Base-by-base conservation (phyloP, 2,888 invertebrate genomes). In the Notodonta dromedarius region DNA sequence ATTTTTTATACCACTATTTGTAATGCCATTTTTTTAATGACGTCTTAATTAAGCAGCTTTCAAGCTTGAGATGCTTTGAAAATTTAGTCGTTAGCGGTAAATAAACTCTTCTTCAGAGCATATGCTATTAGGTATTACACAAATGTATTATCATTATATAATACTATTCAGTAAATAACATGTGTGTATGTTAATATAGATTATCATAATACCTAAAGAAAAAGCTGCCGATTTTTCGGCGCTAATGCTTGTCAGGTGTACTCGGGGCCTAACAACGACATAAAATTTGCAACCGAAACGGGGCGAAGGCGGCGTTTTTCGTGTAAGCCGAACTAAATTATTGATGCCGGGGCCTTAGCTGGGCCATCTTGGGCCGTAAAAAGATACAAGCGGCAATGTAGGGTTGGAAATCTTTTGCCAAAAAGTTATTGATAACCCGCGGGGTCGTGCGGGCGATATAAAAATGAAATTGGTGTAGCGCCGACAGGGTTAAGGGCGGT, bases 221-320 rank as follows among this genome's bases (percentile, higher is more conserved):
- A 8, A 8, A 9, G 40, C 40, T 40, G 9, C 42, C 12, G 4
- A 11, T 42, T 42, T 42, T 42, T 12, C 42, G 11, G 11, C n/a
- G 46, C 46, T 46, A 5, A 9, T n/a, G 11, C n/a, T n/a, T 46
- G 13, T 4, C 46, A n/a, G 6, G 46, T 46, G 46, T 46, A n/a
- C 13, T 5, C 13, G 4, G 13, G 5, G 4, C 46, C 13, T 46
- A 6, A 42, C 11, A 46, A 65, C 57, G 60, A 70, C 75, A 84
- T 83, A 81, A 84, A 83, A 84, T 83, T 84, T 84, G 83, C 84
- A 83, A 82, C 75, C 76, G 68, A 73, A 76, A 72, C 53, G 53
- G 63, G 65, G 69, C 75, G 65, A 65, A 78, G 80, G 80, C 82
- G 80, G 82, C 79, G 80, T 75, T 76, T 79, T 76, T 69, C 71